These are phyloP conservation scores for Bolborhynchus lineola DNA, from an alignment of 2,113 vertebrate genomes.

Conservation along the genomic window DNA sequence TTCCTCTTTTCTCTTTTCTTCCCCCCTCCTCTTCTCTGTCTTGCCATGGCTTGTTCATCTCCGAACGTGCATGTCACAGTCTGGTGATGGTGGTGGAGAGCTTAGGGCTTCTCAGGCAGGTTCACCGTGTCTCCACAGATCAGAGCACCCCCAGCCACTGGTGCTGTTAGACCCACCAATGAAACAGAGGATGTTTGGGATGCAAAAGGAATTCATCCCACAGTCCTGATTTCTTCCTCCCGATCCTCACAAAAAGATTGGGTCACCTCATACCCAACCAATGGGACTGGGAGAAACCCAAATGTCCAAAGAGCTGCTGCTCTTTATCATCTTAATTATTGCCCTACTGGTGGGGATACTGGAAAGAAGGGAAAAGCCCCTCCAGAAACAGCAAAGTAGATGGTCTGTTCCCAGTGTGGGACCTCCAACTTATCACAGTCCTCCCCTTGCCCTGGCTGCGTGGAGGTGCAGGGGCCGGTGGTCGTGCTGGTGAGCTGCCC, in stretches of 20 bases:
- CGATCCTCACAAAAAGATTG: not conserved
- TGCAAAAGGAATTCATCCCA: not conserved
- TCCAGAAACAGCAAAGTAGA: not conserved
- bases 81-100: not conserved
- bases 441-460: not conserved
- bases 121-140: not conserved
- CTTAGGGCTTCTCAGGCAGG: not conserved
- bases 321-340: not conserved
- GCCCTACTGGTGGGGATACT: not conserved
- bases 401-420: not conserved
- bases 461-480: fast-evolving
- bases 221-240: not conserved
- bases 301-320: fast-evolving
- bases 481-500: not conserved
- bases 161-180: not conserved
- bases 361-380: not conserved
- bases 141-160: not conserved
- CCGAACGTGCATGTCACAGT: conserved; percentile 3
- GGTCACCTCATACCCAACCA: fast-evolving
- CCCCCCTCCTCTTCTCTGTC: conserved; percentile 11
- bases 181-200: not conserved
- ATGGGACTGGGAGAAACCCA: not conserved
- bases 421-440: not conserved
- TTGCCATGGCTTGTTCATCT: conserved; percentile 6
- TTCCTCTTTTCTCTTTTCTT: conserved; percentile 55